Conservation (phyloP, 2,113 vertebrate genomes). For the Notarius lentiginosus region DNA sequence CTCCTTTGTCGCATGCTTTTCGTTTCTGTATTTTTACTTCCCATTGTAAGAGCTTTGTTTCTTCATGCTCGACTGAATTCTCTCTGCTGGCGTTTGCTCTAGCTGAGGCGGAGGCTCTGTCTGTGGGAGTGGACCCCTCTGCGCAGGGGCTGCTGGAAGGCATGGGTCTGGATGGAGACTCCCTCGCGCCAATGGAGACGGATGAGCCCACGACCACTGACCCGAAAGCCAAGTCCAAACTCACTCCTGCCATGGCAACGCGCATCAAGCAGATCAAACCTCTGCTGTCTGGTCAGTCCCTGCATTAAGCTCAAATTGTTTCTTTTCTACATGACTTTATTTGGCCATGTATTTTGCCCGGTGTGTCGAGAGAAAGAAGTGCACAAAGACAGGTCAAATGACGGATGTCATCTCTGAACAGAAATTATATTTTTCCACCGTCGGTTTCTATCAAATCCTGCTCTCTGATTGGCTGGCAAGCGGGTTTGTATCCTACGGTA, state of each 20-base stretch:
- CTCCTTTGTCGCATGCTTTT: constrained; percentile 5
- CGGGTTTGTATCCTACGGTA: too few species aligned
- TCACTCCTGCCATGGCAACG: constrained; percentile 92
- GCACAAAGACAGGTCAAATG: neutral
- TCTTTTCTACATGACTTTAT: neutral
- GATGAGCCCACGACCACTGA: constrained; percentile 86
- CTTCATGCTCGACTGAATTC: constrained; percentile 1
- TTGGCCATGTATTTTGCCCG: neutral
- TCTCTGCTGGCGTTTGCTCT: neutral
- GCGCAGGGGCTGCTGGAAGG: constrained; percentile 86
- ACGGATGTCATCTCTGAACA: too few species aligned
- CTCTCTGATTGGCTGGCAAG: too few species aligned
- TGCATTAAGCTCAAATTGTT: neutral
- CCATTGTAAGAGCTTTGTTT: neutral
- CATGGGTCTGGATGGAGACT: constrained; percentile 87
- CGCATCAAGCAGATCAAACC: constrained; percentile 95
- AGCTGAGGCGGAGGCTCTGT: constrained; percentile 77
- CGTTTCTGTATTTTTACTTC: neutral
- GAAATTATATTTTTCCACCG: too few species aligned
- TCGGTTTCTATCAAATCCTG: too few species aligned
- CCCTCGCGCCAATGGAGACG: constrained; percentile 90
- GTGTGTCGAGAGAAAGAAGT: neutral
- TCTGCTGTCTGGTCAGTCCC: constrained; percentile 81
- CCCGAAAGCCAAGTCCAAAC: constrained; percentile 88
- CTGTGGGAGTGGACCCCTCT: constrained; percentile 78